A percentile compares a stretch with the other conserved stretches of the same genome.
Evolutionary conservation across 1,140 invertebrate species (phyloP).

Genomic region (Anadara kagoshimensis): DNA sequence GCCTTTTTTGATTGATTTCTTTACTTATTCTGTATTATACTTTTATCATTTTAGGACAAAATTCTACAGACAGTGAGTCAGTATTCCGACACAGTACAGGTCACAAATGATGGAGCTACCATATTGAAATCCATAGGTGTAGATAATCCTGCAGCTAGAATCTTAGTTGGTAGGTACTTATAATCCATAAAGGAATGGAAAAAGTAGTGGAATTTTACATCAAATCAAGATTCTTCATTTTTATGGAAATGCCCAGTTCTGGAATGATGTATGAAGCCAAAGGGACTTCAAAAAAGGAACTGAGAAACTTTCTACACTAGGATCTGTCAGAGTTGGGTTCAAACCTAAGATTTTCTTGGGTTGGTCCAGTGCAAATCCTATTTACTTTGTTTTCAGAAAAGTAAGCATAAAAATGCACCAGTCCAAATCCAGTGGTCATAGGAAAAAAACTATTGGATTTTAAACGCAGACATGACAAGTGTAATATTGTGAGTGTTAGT

Average conservation of each 20-base stretch:
- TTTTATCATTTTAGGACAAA: conserved; percentile 85
- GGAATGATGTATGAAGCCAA: too few species aligned
- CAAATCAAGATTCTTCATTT: too few species aligned
- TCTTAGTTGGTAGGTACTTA: conserved; percentile 83
- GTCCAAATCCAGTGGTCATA: not conserved
- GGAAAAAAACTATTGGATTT: not conserved
- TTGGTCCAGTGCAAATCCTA: too few species aligned
- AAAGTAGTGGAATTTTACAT: not conserved
- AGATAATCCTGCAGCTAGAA: conserved; percentile 99
- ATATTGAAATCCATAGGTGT: conserved; percentile 97
- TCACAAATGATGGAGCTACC: conserved; percentile 99
- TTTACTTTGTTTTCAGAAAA: not conserved
- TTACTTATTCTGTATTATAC: too few species aligned
- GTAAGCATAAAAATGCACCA: not conserved
- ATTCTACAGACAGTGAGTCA: conserved; percentile 86
- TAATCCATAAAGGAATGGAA: not conserved
- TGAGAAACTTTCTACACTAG: too few species aligned
- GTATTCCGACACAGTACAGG: conserved; percentile 86
- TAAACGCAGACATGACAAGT: too few species aligned
- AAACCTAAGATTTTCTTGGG: too few species aligned
- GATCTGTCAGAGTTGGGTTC: too few species aligned
- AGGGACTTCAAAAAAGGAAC: too few species aligned
- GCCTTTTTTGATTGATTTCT: too few species aligned
- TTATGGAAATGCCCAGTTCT: too few species aligned
- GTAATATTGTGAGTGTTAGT: too few species aligned